phyloP scores from a whole-genome alignment of 2,888 invertebrate species.

The Mythimna pallens region DNA sequence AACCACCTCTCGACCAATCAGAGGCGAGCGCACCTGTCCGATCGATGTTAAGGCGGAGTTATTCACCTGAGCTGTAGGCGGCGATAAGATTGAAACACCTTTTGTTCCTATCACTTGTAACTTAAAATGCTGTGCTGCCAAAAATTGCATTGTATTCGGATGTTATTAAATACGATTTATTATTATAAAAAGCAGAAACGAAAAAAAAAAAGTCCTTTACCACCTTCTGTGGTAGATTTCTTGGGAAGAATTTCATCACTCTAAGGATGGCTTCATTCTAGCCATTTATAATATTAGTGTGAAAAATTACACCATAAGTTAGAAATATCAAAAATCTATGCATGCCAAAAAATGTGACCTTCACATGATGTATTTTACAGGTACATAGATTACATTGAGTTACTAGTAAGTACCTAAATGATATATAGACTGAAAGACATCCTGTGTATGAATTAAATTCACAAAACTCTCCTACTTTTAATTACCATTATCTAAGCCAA shows the following conservation, averaged over 20 bases:
- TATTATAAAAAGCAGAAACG: too few species aligned
- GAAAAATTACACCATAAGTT: not conserved
- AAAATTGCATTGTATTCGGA: too few species aligned
- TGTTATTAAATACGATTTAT: too few species aligned
- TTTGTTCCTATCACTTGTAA: constrained; percentile 25
- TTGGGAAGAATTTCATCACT: too few species aligned
- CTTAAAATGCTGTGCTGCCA: too few species aligned
- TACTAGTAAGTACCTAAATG: not conserved
- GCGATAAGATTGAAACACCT: constrained; percentile 29
- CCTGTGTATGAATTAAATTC: not conserved
- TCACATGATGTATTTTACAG: too few species aligned
- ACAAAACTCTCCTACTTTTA: not conserved
- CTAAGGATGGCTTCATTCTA: too few species aligned
- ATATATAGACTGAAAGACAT: not conserved
- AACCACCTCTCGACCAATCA: constrained; percentile 75
- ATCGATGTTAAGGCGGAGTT: constrained; percentile 77
- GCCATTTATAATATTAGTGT: too few species aligned
- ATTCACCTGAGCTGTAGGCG: constrained; percentile 62
- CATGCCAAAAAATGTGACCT: too few species aligned
- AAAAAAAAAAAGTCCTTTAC: too few species aligned
- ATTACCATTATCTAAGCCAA: not conserved
- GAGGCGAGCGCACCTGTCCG: constrained; percentile 76
- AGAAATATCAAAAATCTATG: not conserved
- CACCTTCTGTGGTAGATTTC: too few species aligned
- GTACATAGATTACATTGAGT: too few species aligned